Base-by-base conservation (phyloP, 2,113 vertebrate genomes). In the Struthio camelus region DNA sequence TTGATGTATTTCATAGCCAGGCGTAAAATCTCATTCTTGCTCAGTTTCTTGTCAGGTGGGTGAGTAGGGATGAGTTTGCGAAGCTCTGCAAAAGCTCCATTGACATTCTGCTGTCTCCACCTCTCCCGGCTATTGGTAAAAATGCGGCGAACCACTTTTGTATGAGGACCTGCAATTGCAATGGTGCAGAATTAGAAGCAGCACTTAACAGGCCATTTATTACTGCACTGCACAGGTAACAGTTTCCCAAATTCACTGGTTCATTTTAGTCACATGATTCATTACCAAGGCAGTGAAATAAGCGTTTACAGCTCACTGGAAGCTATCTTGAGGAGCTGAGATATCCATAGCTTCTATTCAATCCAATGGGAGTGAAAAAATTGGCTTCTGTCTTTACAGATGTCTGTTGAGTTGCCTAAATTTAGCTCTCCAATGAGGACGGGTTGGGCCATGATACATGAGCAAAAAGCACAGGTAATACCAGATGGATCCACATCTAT, bases 1-100 rank as follows among this genome's bases (percentile, higher is more conserved):
- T 99, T 99, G 97, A 99, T 99, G 96, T 99, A 99, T 97, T 99
- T 99, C 99, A 99, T 99, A 34, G 99, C 99, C 67, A 99, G 98
- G 77, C 99, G 99, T 83, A 99, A 96, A 84, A 99, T 99, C 97
- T 99, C 99, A 1, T 99, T 99, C 97, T 99, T 99, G 98, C 99
- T 99, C 77, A 99, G 98, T 90, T 99, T 99, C 95, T 99, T 99
- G 97, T 99, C 99, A 0, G 99, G 99, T 0, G 99, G 99, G 80
- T 99, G 99, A 2, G 99, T 99, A 76, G 99, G 99, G 91, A 99
- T 99, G 95, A 99, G 99, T 95, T 99, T 99, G 70, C 99, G 99
- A 54, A 99, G 99, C 97, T 99, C 99, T 0, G 99, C 98, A 3
- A 99, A 99, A 7, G 99, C 99, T 50, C 99, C 99, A 0, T 99